These are phyloP conservation scores for Hippolais icterina DNA, from an alignment of 2,113 vertebrate species.

Conservation along the genomic window DNA sequence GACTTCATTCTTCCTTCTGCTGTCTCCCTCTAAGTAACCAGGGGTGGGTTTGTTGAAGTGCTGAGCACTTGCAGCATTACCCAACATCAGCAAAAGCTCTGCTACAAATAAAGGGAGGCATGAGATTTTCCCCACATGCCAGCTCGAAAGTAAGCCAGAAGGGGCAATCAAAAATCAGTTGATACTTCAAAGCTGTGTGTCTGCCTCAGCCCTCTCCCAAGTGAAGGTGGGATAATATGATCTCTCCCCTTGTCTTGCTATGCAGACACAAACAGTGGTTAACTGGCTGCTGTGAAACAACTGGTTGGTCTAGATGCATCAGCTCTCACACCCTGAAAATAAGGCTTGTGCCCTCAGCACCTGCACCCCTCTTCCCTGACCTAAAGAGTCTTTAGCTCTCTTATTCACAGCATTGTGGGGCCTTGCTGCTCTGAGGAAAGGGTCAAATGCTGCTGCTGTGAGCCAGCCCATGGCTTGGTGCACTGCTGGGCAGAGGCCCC, in stretches of 20 bases:
- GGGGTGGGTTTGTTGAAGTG: not conserved
- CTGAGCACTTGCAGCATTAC: not conserved
- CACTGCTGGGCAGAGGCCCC: not conserved
- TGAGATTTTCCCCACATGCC: not conserved
- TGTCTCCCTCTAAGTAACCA: not conserved
- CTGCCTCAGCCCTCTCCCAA: not conserved
- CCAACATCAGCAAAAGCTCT: not conserved
- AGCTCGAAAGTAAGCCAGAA: not conserved
- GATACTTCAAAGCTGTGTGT: not conserved
- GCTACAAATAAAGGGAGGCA: not conserved
- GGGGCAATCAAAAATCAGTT: not conserved
- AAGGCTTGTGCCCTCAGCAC: not conserved
- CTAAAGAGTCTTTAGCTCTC: not conserved
- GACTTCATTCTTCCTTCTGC: not conserved
- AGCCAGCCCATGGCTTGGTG: not conserved
- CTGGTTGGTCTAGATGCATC: not conserved
- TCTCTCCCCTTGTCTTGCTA: not conserved
- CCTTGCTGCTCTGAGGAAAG: not conserved
- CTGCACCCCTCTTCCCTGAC: not conserved
- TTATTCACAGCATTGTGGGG: rapidly evolving
- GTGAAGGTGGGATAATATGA: not conserved
- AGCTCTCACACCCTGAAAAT: not conserved
- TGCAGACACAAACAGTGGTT: not conserved
- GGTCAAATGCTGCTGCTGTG: not conserved
- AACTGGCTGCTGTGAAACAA: not conserved